Conservation (phyloP, 2,113 vertebrate genomes). For the Fukomys damarensis region DNA sequence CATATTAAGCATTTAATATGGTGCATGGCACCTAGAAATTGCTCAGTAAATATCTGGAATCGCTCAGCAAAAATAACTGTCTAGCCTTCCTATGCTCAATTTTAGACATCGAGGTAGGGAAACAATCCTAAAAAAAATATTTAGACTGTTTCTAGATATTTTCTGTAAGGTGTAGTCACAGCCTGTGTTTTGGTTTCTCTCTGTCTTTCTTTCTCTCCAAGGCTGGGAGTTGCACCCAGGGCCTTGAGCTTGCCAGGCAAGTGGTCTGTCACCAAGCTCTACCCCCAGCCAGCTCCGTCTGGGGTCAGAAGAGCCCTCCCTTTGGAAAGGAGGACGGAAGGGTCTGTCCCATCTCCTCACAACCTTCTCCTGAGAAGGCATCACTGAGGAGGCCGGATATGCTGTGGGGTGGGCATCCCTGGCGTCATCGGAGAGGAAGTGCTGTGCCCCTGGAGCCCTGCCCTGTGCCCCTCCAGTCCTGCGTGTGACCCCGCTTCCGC, state of each 20-base stretch:
- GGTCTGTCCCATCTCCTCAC: too few species aligned
- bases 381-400: too few species aligned
- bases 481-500: rapidly evolving
- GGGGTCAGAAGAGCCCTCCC: not conserved
- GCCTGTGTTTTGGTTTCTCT: not conserved
- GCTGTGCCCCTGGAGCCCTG: rapidly evolving
- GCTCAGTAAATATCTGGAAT: not conserved
- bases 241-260: not conserved
- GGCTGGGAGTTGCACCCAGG: not conserved
- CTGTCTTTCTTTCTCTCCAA: not conserved
- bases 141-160: not conserved
- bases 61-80: not conserved
- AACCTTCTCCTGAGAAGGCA: too few species aligned
- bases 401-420: too few species aligned
- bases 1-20: not conserved
- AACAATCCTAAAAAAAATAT: not conserved
- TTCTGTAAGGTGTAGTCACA: not conserved
- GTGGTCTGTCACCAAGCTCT: not conserved
- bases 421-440: not conserved
- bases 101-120: not conserved
- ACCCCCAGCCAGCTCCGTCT: not conserved
- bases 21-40: not conserved
- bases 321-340: not conserved
- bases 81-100: not conserved
- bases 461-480: not conserved